These are phyloP conservation scores for Ruditapes philippinarum DNA, from an alignment of 1,140 invertebrate genomes.

Conservation along the genomic window DNA sequence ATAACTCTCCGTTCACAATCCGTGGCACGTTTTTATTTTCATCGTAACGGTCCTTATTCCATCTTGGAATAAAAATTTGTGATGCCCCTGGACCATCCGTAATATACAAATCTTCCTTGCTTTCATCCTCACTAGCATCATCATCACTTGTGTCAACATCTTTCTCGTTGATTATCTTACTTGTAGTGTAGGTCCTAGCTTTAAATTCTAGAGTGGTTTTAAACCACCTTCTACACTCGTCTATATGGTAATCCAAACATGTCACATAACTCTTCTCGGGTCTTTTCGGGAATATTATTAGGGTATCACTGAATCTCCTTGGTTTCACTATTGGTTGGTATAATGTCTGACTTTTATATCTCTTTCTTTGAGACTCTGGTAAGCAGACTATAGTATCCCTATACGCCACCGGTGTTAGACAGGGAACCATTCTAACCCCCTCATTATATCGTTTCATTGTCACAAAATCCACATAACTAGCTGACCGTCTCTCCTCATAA, in stretches of 20 bases:
- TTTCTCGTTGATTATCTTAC: constrained; percentile 48
- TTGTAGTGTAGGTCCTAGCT: constrained; percentile 74
- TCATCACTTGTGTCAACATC: neutral
- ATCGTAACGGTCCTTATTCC: constrained; percentile 47
- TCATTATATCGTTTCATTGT: constrained; percentile 75
- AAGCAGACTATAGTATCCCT: constrained; percentile 74
- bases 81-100: constrained; percentile 65
- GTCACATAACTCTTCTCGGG: constrained; percentile 69
- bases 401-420: constrained; percentile 70
- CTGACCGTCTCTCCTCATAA: constrained; percentile 68
- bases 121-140: constrained; percentile 5
- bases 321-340: constrained; percentile 76
- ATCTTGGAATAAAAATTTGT: constrained; percentile 71
- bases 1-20: constrained; percentile 7
- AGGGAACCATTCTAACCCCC: constrained; percentile 70
- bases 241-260: constrained; percentile 75
- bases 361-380: constrained; percentile 71
- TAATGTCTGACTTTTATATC: constrained; percentile 75
- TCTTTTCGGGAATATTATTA: constrained; percentile 73
- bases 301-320: constrained; percentile 71
- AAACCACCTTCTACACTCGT: constrained; percentile 77
- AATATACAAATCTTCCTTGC: neutral
- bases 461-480: constrained; percentile 64
- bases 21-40: constrained; percentile 12
- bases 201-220: constrained; percentile 79